These are phyloP conservation scores for Channa maculata DNA, from an alignment of 2,113 vertebrate species.

Conservation along the genomic window DNA sequence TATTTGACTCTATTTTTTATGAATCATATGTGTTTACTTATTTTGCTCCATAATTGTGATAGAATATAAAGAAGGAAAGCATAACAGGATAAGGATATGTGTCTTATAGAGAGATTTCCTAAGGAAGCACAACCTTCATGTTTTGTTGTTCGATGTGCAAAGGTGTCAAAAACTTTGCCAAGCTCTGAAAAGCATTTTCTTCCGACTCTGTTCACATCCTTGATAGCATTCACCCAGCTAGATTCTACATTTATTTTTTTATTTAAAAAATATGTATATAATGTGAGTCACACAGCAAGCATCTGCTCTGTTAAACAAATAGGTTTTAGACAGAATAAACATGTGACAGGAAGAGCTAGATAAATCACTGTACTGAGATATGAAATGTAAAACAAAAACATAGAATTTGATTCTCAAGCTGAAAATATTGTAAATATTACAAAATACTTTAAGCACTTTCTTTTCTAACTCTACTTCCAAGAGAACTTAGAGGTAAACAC, in stretches of 20 bases:
- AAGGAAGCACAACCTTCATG: constrained; percentile 3
- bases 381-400: not conserved
- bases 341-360: not conserved
- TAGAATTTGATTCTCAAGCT: too few species aligned
- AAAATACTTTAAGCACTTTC: too few species aligned
- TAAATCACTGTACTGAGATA: too few species aligned
- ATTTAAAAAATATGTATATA: not conserved
- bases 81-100: not conserved
- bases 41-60: not conserved
- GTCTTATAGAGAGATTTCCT: not conserved
- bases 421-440: too few species aligned
- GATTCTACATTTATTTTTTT: not conserved
- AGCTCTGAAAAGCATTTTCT: not conserved
- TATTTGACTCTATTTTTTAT: not conserved
- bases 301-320: not conserved
- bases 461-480: too few species aligned
- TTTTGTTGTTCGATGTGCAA: constrained; percentile 1
- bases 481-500: too few species aligned
- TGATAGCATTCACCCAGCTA: not conserved
- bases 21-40: not conserved
- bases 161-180: constrained; percentile 13
- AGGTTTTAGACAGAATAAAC: not conserved
- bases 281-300: not conserved
- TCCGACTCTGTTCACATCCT: not conserved
- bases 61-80: not conserved